Evolutionary conservation across 1,140 invertebrate genomes (phyloP).

Genomic region (Drosophila pseudoobscura): DNA sequence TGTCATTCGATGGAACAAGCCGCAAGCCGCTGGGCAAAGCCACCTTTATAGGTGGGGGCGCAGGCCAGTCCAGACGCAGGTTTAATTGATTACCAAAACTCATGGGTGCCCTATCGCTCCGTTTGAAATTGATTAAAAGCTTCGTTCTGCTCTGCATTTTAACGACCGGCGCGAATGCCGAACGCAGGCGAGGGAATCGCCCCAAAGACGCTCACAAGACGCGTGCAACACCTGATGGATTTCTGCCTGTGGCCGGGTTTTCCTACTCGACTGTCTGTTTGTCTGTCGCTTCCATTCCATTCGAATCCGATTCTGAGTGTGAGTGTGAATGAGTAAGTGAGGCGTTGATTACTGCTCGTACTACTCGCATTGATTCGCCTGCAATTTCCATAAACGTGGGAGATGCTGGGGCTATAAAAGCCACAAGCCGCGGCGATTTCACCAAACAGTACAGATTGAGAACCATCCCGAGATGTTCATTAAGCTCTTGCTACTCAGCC

Average conservation of each 20-base stretch:
- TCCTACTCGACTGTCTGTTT: constrained; percentile 5
- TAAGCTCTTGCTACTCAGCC: constrained; percentile 56
- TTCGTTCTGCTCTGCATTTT: constrained; percentile 11
- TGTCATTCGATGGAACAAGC: constrained; percentile 9
- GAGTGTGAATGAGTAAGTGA: background rate
- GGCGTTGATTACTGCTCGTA: background rate
- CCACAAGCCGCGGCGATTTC: constrained; percentile 2
- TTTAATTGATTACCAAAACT: constrained; percentile 30
- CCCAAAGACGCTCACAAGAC: constrained; percentile 33
- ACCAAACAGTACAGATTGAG: constrained; percentile 33
- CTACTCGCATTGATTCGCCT: constrained; percentile 3
- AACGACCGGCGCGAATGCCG: constrained; percentile 38
- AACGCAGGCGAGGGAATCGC: constrained; percentile 38
- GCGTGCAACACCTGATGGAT: constrained; percentile 40
- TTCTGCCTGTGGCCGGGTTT: constrained; percentile 26
- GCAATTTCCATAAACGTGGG: constrained; percentile 52
- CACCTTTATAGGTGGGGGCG: constrained; percentile 30
- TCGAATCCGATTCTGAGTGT: background rate
- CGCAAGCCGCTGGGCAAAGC: constrained; percentile 23
- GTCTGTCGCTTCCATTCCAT: background rate
- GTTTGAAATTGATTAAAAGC: constrained; percentile 45
- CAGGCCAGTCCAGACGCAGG: background rate
- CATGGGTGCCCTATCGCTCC: background rate
- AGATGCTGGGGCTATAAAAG: constrained; percentile 56
- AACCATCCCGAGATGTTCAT: constrained; percentile 42